Evolutionary conservation across 2,888 invertebrate genomes (phyloP).

Genomic region (Cantharis rufa): DNA sequence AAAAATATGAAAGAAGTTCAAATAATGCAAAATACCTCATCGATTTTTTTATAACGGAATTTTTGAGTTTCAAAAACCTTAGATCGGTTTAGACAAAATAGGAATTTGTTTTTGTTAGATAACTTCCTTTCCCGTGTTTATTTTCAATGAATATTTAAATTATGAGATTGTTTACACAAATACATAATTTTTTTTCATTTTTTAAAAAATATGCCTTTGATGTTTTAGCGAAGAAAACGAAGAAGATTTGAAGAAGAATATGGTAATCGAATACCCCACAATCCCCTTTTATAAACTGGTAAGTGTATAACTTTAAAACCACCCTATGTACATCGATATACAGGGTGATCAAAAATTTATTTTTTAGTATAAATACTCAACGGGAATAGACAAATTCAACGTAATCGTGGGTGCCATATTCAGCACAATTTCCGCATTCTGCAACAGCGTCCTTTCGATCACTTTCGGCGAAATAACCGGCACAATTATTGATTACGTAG

Average conservation of each 20-base stretch:
- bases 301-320: background rate
- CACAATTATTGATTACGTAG: constrained; percentile 59
- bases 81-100: no score
- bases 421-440: constrained; percentile 63
- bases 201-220: background rate
- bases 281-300: background rate
- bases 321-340: background rate
- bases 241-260: background rate
- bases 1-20: no score
- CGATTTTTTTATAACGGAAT: no score
- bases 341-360: background rate
- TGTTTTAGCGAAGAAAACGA: background rate
- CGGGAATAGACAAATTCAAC: constrained; percentile 60
- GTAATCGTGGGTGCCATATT: constrained; percentile 63
- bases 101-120: no score
- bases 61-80: no score
- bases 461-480: constrained; percentile 69
- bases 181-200: background rate
- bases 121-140: background rate
- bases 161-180: background rate
- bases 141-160: background rate
- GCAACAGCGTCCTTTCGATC: constrained; percentile 69
- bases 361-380: constrained; percentile 70
- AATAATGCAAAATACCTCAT: no score
- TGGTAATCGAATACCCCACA: background rate